Evolutionary conservation across 1,140 invertebrate genomes (phyloP), one percentile per base, ranked within the genome.

Genomic region (Kradibia gibbosae): DNA sequence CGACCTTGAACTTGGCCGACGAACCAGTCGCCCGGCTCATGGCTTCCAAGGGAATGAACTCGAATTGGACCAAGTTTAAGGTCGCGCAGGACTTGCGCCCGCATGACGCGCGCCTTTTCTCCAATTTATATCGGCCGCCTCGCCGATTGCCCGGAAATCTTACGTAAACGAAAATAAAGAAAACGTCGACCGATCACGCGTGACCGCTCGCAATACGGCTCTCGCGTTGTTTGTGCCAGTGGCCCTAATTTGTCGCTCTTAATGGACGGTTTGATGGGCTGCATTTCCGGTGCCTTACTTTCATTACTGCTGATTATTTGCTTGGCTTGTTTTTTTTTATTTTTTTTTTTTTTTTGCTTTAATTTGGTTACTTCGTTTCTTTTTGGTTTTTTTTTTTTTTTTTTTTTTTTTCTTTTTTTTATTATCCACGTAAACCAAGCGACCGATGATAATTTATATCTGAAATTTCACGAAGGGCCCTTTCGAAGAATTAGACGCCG

Each of bases 61-160:
- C 79, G 50, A 81, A 81, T 75, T 76, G 78, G 77, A 84, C 55
- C 86, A 85, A 84, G 86, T 87, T 87, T 84, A 86, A 87, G 85
- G 85, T 82, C 85, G 71, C 48, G 48, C 67, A 28, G 62, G 48
- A 48, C 11, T 72, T 20, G 48, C 31, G 45, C 39, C 25, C 39
- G 28, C 60, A 31, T 48, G 39, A 67, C 39, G 60, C 55, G 73
- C 57, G 50, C 39, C 36, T 76, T 76, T 76, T 72, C 70, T 72
- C 42, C 70, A 72, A 72, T 72, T 72, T 72, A 20, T 50, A 28
- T 50, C 45, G 71, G 42, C 28, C 28, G 4, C 1, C 22, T 31
- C 25, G 28, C 17, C 28, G 55, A 42, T 60, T 39, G 34, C 34
- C 25, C 34, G 36, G 7, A 0, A n/a, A 48, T 57, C 50, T 74